Conservation (phyloP, 2,113 vertebrate genomes). For the Calidris pugnax region DNA sequence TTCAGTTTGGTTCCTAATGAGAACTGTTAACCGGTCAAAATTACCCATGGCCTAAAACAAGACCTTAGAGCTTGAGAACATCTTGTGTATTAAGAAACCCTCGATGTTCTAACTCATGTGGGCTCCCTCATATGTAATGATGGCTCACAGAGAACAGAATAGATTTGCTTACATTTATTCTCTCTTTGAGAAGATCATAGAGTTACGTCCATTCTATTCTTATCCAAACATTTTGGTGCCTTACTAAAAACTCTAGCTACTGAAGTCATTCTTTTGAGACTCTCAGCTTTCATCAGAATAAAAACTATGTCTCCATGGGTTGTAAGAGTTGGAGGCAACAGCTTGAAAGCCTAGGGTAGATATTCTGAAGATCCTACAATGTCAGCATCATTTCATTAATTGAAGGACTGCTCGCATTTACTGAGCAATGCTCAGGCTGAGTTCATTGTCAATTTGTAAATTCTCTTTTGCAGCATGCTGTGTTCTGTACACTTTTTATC, state of each 20-base stretch:
- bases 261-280: background rate
- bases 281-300: background rate
- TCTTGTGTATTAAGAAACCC: background rate
- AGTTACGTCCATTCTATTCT: background rate
- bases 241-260: background rate
- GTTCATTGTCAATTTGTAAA: background rate
- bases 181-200: background rate
- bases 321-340: background rate
- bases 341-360: background rate
- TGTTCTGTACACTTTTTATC: background rate
- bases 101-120: accelerated
- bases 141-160: background rate
- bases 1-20: background rate
- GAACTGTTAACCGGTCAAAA: background rate
- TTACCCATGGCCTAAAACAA: background rate
- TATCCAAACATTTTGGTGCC: background rate
- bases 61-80: background rate
- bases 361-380: background rate
- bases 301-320: background rate
- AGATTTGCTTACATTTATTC: background rate
- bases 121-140: background rate
- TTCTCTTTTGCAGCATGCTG: background rate
- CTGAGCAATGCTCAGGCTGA: background rate
- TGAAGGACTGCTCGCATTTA: background rate
- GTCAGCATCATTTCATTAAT: background rate